These are phyloP conservation scores for Periophthalmodon schlosseri DNA, from an alignment of 2,113 vertebrate species.

Conservation along the genomic window DNA sequence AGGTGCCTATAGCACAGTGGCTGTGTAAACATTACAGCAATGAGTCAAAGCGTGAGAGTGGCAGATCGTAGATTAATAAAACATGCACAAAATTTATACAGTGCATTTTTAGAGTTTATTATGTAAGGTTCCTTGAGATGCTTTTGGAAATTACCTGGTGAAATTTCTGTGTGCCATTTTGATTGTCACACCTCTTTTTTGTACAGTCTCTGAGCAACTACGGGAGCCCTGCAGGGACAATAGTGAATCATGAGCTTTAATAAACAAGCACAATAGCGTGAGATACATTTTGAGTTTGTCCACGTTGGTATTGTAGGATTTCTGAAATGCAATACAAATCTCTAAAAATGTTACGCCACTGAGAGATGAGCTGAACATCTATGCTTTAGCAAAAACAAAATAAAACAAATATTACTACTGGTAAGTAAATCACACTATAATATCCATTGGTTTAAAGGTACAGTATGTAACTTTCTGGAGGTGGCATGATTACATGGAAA, in stretches of 20 bases:
- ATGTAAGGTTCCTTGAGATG: background rate
- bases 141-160: constrained; percentile 4
- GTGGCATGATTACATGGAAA: no score
- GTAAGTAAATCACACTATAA: no score
- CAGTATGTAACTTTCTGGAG: no score
- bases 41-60: background rate
- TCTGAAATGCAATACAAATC: background rate
- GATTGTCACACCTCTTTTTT: background rate
- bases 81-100: background rate
- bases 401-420: no score
- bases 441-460: no score
- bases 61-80: background rate
- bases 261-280: background rate
- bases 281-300: background rate
- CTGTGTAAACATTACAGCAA: background rate
- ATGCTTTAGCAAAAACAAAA: no score
- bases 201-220: background rate
- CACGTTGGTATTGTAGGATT: background rate
- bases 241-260: background rate
- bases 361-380: no score
- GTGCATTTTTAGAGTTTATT: background rate
- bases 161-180: background rate
- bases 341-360: background rate
- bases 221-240: background rate
- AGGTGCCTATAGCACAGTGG: background rate